These are phyloP conservation scores for Ctenoplectra terminalis DNA, from an alignment of 1,140 invertebrate species.

Conservation along the genomic window DNA sequence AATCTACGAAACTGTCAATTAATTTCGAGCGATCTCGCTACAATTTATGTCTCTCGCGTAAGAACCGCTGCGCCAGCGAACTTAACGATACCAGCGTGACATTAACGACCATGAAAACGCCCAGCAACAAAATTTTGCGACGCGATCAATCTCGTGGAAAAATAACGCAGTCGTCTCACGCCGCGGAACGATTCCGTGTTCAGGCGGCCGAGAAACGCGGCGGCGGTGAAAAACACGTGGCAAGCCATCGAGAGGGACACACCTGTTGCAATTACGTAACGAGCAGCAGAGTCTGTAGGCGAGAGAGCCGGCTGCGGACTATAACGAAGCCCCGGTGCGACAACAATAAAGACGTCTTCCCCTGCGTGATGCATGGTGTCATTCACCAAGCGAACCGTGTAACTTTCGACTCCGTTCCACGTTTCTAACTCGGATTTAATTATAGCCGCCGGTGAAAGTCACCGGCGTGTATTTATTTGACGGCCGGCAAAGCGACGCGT, in stretches of 20 bases:
- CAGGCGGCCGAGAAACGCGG: neutral
- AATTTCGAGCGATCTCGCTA: too few relatives aligned
- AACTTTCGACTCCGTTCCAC: slow-evolving; percentile 49
- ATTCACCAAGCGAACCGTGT: slow-evolving; percentile 46
- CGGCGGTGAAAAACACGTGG: slow-evolving; percentile 46
- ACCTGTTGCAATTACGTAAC: slow-evolving; percentile 79
- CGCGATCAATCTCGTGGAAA: neutral
- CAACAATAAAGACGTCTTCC: slow-evolving; percentile 67
- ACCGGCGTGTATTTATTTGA: slow-evolving; percentile 52
- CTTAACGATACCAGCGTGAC: too few relatives aligned
- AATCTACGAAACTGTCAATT: too few relatives aligned
- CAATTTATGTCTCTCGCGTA: too few relatives aligned
- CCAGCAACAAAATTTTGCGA: neutral
- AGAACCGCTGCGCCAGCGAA: too few relatives aligned
- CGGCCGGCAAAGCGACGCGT: slow-evolving; percentile 1
- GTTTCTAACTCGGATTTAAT: slow-evolving; percentile 57
- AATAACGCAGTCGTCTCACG: slow-evolving; percentile 25
- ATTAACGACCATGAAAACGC: too few relatives aligned
- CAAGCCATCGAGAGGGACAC: slow-evolving; percentile 42
- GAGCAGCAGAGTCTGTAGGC: slow-evolving; percentile 75
- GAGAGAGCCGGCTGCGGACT: slow-evolving; percentile 30
- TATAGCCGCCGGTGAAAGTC: slow-evolving; percentile 48
- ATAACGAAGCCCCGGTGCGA: slow-evolving; percentile 36
- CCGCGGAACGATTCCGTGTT: slow-evolving; percentile 33
- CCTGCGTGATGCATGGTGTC: slow-evolving; percentile 56